Conservation (phyloP, 2,797 vertebrate genomes). For the Acanthurus leucopareius region DNA sequence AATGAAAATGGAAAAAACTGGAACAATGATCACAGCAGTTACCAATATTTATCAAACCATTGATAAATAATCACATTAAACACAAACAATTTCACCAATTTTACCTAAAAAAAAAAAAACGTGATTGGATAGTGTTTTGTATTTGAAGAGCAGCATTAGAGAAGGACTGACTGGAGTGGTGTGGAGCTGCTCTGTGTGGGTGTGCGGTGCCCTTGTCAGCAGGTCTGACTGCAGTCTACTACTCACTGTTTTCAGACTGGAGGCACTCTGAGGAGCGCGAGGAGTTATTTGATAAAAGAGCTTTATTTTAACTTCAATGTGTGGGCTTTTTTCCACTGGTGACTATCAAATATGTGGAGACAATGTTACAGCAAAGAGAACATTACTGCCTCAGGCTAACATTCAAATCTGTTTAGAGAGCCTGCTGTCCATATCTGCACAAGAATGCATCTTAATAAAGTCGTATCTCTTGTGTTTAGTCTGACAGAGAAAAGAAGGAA, state of each 20-base stretch:
- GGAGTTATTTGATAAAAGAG: slow-evolving; percentile 5
- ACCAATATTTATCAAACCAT: background rate
- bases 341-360: slow-evolving; percentile 14
- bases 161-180: background rate
- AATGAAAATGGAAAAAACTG: background rate
- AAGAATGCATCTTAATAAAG: slow-evolving; percentile 15
- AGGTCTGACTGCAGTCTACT: background rate
- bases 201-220: background rate
- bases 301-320: slow-evolving; percentile 8
- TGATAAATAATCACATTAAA: background rate
- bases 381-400: background rate
- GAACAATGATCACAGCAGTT: background rate
- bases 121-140: background rate
- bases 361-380: slow-evolving; percentile 12
- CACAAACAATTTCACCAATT: background rate
- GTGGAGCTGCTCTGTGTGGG: slow-evolving; percentile 11
- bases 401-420: background rate
- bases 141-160: background rate
- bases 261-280: slow-evolving; percentile 6
- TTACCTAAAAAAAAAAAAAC: background rate
- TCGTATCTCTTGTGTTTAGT: background rate
- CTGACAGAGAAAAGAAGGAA: background rate
- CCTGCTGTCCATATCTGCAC: background rate
- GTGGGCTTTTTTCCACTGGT: slow-evolving; percentile 2
- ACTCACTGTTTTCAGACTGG: slow-evolving; percentile 14